Evolutionary conservation across 1,140 invertebrate genomes (phyloP).

Genomic region (Aphaenogaster floridana): DNA sequence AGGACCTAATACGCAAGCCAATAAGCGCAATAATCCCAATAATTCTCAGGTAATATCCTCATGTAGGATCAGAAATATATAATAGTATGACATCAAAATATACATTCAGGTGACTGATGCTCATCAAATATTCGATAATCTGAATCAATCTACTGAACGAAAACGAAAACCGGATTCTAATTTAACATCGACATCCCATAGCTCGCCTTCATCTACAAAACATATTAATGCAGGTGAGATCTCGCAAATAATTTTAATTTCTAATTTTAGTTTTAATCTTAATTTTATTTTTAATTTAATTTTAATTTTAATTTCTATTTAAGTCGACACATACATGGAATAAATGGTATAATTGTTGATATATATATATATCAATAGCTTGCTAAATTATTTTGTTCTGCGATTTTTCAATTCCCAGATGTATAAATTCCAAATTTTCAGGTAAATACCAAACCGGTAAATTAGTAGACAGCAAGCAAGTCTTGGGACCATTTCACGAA

Average conservation of each 20-base stretch:
- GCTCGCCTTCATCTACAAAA: background rate
- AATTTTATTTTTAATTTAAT: too few relatives aligned
- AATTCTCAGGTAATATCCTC: constrained; percentile 45
- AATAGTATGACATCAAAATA: background rate
- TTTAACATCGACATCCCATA: background rate
- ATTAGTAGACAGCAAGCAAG: constrained; percentile 69
- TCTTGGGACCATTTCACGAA: constrained; percentile 54
- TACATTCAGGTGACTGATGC: constrained; percentile 65
- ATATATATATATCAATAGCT: background rate
- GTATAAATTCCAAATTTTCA: constrained; percentile 12
- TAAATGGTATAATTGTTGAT: background rate
- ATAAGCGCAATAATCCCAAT: constrained; percentile 54
- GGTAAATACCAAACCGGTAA: constrained; percentile 24
- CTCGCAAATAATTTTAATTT: background rate
- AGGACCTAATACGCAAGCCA: constrained; percentile 37
- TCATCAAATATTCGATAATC: constrained; percentile 51
- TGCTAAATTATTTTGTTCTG: background rate
- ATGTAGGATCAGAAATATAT: background rate
- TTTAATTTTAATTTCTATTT: background rate
- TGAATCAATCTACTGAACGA: constrained; percentile 69
- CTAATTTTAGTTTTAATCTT: background rate
- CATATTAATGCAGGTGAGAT: constrained; percentile 22
- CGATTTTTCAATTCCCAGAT: background rate
- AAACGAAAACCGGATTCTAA: constrained; percentile 35
- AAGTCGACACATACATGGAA: background rate